Percentiles rank a stretch among this genome's conserved stretches.
Evolutionary conservation across 2,888 invertebrate species (phyloP).

Genomic region (Eledone cirrhosa): DNA sequence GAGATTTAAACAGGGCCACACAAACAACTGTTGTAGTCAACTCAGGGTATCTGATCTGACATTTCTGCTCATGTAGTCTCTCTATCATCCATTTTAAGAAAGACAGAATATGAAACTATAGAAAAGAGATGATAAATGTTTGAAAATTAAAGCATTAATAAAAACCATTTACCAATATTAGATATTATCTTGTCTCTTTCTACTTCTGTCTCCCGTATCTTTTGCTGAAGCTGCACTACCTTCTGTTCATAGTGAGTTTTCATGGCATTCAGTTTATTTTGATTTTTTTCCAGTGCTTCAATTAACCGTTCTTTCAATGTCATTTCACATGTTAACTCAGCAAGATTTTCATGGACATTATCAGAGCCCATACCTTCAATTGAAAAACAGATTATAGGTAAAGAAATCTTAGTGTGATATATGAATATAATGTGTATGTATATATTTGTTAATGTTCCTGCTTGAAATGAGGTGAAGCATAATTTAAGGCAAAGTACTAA

Average conservation of each 20-base stretch:
- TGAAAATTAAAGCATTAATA: background rate
- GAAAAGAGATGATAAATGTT: too few species aligned
- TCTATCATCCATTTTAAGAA: too few species aligned
- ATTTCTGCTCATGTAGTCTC: too few species aligned
- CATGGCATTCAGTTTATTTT: slow-evolving; percentile 84
- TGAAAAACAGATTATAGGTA: background rate
- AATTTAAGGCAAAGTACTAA: too few species aligned
- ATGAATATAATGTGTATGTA: too few species aligned
- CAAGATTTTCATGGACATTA: slow-evolving; percentile 78
- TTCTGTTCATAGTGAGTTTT: slow-evolving; percentile 93
- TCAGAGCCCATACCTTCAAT: slow-evolving; percentile 49
- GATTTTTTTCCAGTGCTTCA: slow-evolving; percentile 89
- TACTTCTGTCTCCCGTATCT: slow-evolving; percentile 86
- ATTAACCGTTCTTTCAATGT: slow-evolving; percentile 93
- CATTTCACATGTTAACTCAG: slow-evolving; percentile 90
- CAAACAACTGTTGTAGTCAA: too few species aligned
- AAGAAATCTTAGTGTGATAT: too few species aligned
- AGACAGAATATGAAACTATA: too few species aligned
- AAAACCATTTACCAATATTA: slow-evolving; percentile 59
- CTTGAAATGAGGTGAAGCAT: too few species aligned
- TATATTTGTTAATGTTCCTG: too few species aligned
- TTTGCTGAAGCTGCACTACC: slow-evolving; percentile 81
- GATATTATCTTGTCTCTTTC: slow-evolving; percentile 87
- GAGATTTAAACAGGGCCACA: too few species aligned
- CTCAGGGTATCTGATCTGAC: too few species aligned